These are phyloP conservation scores for Crocodylus rhombifer DNA, from an alignment of 2,797 vertebrate genomes.

Conservation along the genomic window DNA sequence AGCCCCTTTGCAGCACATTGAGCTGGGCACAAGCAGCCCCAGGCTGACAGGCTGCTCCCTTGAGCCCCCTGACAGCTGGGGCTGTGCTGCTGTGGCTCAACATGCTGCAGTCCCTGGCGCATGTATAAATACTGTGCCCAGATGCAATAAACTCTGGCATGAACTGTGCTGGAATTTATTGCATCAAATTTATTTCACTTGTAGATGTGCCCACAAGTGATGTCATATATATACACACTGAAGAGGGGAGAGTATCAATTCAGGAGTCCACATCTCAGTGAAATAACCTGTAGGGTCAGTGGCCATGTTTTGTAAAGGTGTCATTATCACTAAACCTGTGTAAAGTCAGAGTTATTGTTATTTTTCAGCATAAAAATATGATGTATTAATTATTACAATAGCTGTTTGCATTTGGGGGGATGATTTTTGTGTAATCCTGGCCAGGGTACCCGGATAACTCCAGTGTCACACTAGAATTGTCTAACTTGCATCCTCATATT, in stretches of 20 bases:
- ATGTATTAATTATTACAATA: neutral
- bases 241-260: neutral
- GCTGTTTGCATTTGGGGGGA: neutral
- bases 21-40: too few relatives aligned
- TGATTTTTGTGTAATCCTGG: neutral
- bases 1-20: too few relatives aligned
- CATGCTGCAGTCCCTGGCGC: too few relatives aligned
- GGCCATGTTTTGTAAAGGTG: neutral
- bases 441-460: neutral
- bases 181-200: too few relatives aligned
- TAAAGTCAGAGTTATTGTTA: neutral
- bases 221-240: neutral
- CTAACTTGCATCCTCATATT: conserved; percentile 18
- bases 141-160: too few relatives aligned
- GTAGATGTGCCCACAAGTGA: too few relatives aligned
- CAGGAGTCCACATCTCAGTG: neutral
- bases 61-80: too few relatives aligned
- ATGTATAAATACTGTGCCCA: too few relatives aligned
- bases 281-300: neutral
- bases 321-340: neutral
- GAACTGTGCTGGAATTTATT: too few relatives aligned
- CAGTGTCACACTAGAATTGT: conserved; percentile 53
- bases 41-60: too few relatives aligned
- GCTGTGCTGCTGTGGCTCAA: too few relatives aligned
- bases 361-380: neutral